Conservation (phyloP, 2,113 vertebrate species). For the Eurystomus gularis region DNA sequence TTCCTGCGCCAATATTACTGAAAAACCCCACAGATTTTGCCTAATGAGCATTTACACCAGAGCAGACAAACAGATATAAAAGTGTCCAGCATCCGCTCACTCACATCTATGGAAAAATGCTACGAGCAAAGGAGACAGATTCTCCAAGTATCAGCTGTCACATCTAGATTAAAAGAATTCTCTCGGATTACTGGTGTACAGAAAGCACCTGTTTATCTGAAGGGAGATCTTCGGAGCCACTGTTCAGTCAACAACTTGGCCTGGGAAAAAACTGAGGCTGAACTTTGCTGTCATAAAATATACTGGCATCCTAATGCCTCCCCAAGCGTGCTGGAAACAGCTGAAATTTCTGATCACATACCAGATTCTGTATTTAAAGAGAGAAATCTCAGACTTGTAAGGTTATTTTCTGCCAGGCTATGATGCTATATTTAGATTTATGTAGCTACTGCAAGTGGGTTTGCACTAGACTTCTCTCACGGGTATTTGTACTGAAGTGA, state of each 20-base stretch:
- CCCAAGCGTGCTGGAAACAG: not conserved
- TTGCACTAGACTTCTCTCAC: not conserved
- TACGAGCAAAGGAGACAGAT: not conserved
- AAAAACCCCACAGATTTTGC: not conserved
- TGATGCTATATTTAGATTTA: not conserved
- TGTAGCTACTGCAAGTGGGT: not conserved
- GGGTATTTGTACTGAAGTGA: not conserved
- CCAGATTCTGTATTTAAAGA: constrained; percentile 35
- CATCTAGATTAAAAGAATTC: not conserved
- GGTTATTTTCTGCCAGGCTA: not conserved
- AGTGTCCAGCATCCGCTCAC: not conserved
- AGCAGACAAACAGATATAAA: not conserved
- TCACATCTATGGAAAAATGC: not conserved
- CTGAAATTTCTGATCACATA: constrained; percentile 27
- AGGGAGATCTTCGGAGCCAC: not conserved
- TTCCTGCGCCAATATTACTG: not conserved
- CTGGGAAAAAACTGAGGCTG: not conserved
- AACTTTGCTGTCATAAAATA: not conserved
- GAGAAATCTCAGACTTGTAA: not conserved
- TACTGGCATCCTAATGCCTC: not conserved
- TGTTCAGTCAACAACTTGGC: not conserved
- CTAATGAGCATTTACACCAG: not conserved
- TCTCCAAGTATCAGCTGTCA: not conserved
- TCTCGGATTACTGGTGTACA: not conserved
- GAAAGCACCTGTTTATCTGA: constrained; percentile 22